phyloP scores from a whole-genome alignment of 1,140 invertebrate genomes.

The Drosophila trapezifrons region DNA sequence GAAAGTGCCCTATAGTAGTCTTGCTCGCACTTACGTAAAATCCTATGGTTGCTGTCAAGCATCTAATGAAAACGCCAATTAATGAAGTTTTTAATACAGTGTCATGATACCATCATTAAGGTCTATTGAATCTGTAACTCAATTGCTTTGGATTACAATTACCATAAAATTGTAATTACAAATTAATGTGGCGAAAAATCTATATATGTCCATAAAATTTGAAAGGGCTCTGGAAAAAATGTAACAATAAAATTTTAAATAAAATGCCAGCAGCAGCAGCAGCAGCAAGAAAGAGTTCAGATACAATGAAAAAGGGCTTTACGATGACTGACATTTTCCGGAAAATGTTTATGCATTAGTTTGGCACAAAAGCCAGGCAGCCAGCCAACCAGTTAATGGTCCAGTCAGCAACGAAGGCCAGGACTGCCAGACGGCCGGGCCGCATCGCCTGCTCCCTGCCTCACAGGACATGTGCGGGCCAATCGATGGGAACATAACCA shows the following conservation, averaged over 20 bases:
- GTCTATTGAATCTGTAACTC: neutral
- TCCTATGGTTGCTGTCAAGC: too few relatives aligned
- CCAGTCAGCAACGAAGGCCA: constrained; percentile 27
- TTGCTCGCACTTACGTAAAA: too few relatives aligned
- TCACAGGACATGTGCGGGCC: constrained; percentile 43
- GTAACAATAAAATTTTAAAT: constrained; percentile 5
- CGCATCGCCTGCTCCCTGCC: constrained; percentile 6
- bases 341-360: constrained; percentile 60
- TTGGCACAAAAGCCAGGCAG: constrained; percentile 54
- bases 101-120: too few relatives aligned
- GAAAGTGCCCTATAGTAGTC: too few relatives aligned
- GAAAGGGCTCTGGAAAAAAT: neutral
- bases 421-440: constrained; percentile 17
- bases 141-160: neutral
- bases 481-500: constrained; percentile 78
- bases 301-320: constrained; percentile 31
- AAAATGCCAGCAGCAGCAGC: neutral
- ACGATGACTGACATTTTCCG: constrained; percentile 47
- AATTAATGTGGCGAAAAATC: constrained; percentile 16
- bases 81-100: too few relatives aligned
- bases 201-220: constrained; percentile 11
- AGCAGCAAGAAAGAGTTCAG: constrained; percentile 2
- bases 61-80: too few relatives aligned
- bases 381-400: constrained; percentile 45
- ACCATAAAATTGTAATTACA: constrained; percentile 19